Evolutionary conservation across 2,113 vertebrate species (phyloP).

Genomic region (Girardinichthys multiradiatus): DNA sequence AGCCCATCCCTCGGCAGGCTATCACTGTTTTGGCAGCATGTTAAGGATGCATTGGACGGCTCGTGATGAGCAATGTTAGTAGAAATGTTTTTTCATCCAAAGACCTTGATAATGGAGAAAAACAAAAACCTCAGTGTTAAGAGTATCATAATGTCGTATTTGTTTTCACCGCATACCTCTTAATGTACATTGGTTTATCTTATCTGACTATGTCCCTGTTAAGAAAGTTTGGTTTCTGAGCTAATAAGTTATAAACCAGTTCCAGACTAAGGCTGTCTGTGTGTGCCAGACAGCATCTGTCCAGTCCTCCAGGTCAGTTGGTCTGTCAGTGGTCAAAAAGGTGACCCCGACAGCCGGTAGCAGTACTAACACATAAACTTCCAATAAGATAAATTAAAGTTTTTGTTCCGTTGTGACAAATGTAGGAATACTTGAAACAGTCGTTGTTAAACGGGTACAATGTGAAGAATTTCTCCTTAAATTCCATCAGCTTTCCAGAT

Average conservation of each 20-base stretch:
- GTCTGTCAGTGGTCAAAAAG: conserved; percentile 58
- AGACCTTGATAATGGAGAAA: neutral
- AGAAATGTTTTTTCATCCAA: neutral
- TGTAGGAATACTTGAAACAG: neutral
- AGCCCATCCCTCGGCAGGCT: neutral
- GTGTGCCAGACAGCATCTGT: conserved; percentile 52
- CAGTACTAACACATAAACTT: neutral
- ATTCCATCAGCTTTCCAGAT: neutral
- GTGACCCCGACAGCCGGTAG: conserved; percentile 63
- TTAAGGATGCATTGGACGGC: neutral
- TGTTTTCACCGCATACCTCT: neutral
- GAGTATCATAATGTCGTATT: neutral
- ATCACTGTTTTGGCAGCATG: conserved; percentile 2
- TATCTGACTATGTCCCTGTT: neutral
- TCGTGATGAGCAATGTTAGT: neutral
- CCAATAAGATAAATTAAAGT: neutral
- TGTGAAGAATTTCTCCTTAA: too few relatives aligned
- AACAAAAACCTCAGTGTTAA: neutral
- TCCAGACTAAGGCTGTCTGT: conserved; percentile 40
- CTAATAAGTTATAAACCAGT: conserved; percentile 8
- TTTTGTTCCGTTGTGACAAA: neutral
- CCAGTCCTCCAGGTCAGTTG: conserved; percentile 43
- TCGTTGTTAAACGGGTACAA: too few relatives aligned
- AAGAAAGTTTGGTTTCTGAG: neutral
- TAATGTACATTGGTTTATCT: neutral